Conservation (phyloP, 2,888 invertebrate genomes). For the Stictocephala bisonia region DNA sequence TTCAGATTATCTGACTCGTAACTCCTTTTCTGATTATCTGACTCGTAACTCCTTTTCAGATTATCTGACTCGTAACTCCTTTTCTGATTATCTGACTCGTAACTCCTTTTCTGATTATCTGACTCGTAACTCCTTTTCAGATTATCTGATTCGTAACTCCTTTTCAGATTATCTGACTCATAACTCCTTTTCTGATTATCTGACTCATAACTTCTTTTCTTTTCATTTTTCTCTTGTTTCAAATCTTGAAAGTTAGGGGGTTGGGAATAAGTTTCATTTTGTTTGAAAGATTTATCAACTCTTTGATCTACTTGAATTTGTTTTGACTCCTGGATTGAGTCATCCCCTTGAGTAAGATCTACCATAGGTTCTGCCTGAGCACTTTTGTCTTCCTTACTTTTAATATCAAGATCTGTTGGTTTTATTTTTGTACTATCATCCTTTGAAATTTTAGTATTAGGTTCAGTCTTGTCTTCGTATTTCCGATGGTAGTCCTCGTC, state of each 20-base stretch:
- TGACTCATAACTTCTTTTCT: no score
- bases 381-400: conserved; percentile 20
- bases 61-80: no score
- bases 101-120: conserved; percentile 12
- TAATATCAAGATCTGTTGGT: not conserved
- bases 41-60: no score
- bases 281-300: conserved; percentile 5
- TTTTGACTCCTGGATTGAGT: conserved; percentile 23
- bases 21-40: no score
- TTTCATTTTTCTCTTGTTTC: conserved; percentile 29
- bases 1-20: no score
- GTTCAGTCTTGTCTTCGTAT: not conserved
- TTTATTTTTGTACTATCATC: not conserved
- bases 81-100: not conserved
- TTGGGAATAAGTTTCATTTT: not conserved
- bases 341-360: conserved; percentile 22
- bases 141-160: no score
- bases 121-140: conserved; percentile 29
- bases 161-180: no score
- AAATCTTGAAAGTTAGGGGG: not conserved
- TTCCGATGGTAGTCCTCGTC: not conserved
- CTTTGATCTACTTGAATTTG: not conserved
- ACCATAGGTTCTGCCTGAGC: conserved; percentile 32
- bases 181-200: no score
- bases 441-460: not conserved